A percentile compares a stretch with the other conserved stretches of the same genome.
These are phyloP conservation scores for Protosalanx chinensis DNA, from an alignment of 2,797 vertebrate species.

Conservation along the genomic window DNA sequence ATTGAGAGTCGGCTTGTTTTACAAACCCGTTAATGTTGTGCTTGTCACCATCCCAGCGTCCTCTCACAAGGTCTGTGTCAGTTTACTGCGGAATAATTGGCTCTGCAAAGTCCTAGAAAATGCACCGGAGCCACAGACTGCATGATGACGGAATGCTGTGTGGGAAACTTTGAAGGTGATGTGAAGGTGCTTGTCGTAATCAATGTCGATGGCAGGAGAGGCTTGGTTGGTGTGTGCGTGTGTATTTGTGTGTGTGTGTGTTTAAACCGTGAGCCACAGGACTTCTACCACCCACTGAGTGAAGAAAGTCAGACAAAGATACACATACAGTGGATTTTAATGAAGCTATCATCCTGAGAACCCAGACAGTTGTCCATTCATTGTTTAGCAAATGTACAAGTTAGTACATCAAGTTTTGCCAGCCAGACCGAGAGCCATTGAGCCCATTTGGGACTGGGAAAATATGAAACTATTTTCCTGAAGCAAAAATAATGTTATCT, in stretches of 20 bases:
- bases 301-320: neutral
- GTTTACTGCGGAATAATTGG: slow-evolving; percentile 47
- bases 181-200: slow-evolving; percentile 16
- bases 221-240: slow-evolving; percentile 6
- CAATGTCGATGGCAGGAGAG: slow-evolving; percentile 5
- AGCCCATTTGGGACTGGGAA: neutral
- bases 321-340: neutral
- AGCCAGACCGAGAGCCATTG: neutral
- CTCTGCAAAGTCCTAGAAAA: slow-evolving; percentile 39
- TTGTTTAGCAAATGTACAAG: neutral
- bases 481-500: slow-evolving; percentile 24
- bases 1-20: neutral
- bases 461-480: neutral
- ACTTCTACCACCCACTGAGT: neutral
- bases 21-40: slow-evolving; percentile 22
- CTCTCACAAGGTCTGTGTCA: slow-evolving; percentile 51
- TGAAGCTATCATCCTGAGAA: neutral
- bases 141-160: slow-evolving; percentile 26
- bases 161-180: slow-evolving; percentile 26
- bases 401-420: neutral
- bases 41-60: slow-evolving; percentile 39
- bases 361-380: neutral
- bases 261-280: neutral
- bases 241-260: slow-evolving; percentile 2
- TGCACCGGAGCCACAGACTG: neutral